Percentiles rank a stretch among this genome's conserved stretches.
These are phyloP conservation scores for Rhaphigaster nebulosa DNA, from an alignment of 2,888 invertebrate genomes.

Conservation along the genomic window DNA sequence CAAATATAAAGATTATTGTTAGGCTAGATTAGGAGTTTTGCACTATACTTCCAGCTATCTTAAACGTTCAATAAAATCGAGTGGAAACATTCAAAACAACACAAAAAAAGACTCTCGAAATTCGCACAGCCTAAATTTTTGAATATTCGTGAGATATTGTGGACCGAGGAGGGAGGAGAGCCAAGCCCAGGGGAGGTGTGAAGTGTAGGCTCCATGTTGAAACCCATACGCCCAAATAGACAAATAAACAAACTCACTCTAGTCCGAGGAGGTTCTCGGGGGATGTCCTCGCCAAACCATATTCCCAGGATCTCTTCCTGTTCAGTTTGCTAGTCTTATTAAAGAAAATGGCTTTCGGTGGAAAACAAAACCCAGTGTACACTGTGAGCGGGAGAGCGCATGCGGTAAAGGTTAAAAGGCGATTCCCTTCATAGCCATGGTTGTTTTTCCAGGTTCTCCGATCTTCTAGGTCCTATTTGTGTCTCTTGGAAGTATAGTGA, in stretches of 20 bases:
- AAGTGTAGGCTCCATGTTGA: slow-evolving; percentile 23
- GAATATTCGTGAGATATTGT: background rate
- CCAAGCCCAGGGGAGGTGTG: slow-evolving; percentile 15
- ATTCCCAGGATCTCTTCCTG: background rate
- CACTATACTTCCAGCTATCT: background rate
- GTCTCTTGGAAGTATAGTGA: background rate
- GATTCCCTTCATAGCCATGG: background rate
- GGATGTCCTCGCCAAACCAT: background rate
- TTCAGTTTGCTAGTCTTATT: background rate
- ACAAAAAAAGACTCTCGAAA: background rate
- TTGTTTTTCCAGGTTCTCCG: slow-evolving; percentile 22
- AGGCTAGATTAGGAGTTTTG: background rate
- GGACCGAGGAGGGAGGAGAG: background rate
- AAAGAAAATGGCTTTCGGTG: slow-evolving; percentile 6
- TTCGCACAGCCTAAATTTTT: background rate
- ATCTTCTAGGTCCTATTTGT: background rate
- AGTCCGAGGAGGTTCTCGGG: background rate
- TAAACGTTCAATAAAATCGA: background rate
- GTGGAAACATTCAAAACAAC: background rate
- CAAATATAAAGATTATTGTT: background rate
- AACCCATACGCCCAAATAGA: slow-evolving; percentile 46
- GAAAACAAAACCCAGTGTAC: slow-evolving; percentile 6
- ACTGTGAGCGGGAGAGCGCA: slow-evolving; percentile 41
- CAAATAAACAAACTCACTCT: slow-evolving; percentile 41
- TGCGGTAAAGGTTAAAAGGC: slow-evolving; percentile 48